Base-by-base conservation (phyloP, 2,113 vertebrate species). In the Catagonus wagneri region DNA sequence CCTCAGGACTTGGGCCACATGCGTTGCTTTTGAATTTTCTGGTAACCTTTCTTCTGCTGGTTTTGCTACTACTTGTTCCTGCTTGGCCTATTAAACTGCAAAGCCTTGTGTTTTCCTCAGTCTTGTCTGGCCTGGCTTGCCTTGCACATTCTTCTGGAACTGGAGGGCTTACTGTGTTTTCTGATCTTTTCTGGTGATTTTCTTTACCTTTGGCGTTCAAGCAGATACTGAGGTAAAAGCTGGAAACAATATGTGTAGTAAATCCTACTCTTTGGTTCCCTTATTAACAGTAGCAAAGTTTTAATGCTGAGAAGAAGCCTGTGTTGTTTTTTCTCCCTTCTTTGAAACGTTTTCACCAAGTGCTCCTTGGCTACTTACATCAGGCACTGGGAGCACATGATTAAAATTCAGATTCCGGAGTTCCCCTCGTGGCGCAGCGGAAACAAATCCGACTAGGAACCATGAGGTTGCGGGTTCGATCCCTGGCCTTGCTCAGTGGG, bases 141-240 rank as follows among this genome's bases (percentile, higher is more conserved):
- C 36, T 81, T 63, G 72, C 13, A 88, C 9, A n/a, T 29, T 74
- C 34, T 75, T 66, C 61, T 69, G 72, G 58, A 83, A 32, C 75
- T 65, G 32, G 34, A 93, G 61, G 61, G 15, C 61, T 89, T 80
- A 3, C 12, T 72, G 14, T 66, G 63, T 71, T 89, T 52, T 29
- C 8, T 90, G 44, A 75, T 90, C 65, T 66, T 54, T 91, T 61
- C 72, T 85, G 89, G n/a, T 84, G 27, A 60, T 80, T 80, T 72
- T 71, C 17, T 69, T 88, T 83, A 61, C 54, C 60, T 63, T 92
- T 56, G 80, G 54, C 78, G 95, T 80, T 72, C 20, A 63, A 54
- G 76, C 10, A 68, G 75, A 14, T 65, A 10, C 17, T 22, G 22
- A 90, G 32, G 34, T 72, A 52, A 61, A 9, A 23, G 23, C 29